Evolutionary conservation across 2,888 invertebrate species (phyloP), one percentile per base, ranked within the genome.

Genomic region (Brachylomia viminalis): DNA sequence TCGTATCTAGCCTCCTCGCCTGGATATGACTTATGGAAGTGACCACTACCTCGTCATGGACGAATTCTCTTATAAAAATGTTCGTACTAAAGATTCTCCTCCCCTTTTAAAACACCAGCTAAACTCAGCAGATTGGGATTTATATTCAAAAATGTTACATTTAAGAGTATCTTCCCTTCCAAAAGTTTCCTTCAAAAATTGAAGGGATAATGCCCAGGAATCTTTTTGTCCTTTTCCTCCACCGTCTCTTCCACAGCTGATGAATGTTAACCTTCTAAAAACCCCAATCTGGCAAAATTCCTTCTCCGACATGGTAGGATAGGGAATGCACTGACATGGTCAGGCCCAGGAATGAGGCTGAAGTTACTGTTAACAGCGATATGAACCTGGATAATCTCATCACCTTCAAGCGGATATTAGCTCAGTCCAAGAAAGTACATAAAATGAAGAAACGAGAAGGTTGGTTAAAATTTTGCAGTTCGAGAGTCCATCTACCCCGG

Each of bases 1-100:
- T n/a, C n/a, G n/a, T 49, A 1, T 23, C 52, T 10, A 52, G 71
- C 20, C 38, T 49, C 1, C n/a, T 62, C 71, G 62, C 20, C 30
- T 62, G 30, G 8, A 71, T 52, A 64, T 72, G 52, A 70, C 59
- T 6, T 59, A 70, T 59, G 70, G 42, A 27, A 68, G 68, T 27
- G 68, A 69, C 7, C 56, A 69, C 68, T 69, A 47, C 13, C 68
- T 45, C 56, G 45, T 69, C 56, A 45, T 45, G 20, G 7, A 42
- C 20, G 23, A 69, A 69, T 2, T 69, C 33, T 45, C 56, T 45
- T 69, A 56, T 11, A 69, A 58, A 58, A 66, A 23, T 52, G n/a
- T 23, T 38, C 33, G 33, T 2, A 27, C 15, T 17, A 67, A 38
- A 54, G 27, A 20, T 6, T 69, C 56, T 56, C 56, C 56, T 20